Base-by-base conservation (phyloP, 2,888 invertebrate genomes). In the Trypoxylon attenuatum region DNA sequence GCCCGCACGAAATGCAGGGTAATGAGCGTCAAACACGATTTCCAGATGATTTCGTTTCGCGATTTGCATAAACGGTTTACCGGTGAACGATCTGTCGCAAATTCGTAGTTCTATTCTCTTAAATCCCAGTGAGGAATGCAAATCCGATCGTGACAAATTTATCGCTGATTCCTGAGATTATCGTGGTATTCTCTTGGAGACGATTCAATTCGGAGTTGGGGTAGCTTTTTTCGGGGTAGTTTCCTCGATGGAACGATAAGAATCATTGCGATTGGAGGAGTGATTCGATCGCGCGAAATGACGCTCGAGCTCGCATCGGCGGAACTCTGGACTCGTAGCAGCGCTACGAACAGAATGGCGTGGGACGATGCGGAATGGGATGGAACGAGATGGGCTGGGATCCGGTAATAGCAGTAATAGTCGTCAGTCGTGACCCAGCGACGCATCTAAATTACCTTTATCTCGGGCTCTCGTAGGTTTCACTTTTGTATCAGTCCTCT, bases 371-470 rank as follows among this genome's bases (percentile, higher is more conserved):
- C 55, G 71, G 69, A 69, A 71, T 54, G 66, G 69, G 63, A 70
- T 61, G 67, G 66, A 70, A 69, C 70, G 73, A 68, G 76, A 72
- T 70, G 71, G 64, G 67, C 61, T 70, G 73, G 76, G 77, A 80
- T 78, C 76, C 71, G 76, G 78, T 82, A 83, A 82, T 82, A 77
- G 79, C 78, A 77, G 80, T 82, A 80, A 79, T 80, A 71, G 78
- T 71, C 76, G 70, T 55, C 78, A 69, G 71, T 82, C 82, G 82
- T 84, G 82, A 82, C 79, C 80, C 78, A 68, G 63, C 74, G 77
- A 80, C 82, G 80, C 81, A 79, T 81, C 77, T 75, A 80, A 82
- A 83, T 83, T 82, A 78, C 78, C 69, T 77, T 77, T 75, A 74
- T 78, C 73, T 58, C 50, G 52, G 16, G 46, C 57, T 62, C 62